Conservation (phyloP, 2,113 vertebrate genomes). For the Entosphenus tridentatus region DNA sequence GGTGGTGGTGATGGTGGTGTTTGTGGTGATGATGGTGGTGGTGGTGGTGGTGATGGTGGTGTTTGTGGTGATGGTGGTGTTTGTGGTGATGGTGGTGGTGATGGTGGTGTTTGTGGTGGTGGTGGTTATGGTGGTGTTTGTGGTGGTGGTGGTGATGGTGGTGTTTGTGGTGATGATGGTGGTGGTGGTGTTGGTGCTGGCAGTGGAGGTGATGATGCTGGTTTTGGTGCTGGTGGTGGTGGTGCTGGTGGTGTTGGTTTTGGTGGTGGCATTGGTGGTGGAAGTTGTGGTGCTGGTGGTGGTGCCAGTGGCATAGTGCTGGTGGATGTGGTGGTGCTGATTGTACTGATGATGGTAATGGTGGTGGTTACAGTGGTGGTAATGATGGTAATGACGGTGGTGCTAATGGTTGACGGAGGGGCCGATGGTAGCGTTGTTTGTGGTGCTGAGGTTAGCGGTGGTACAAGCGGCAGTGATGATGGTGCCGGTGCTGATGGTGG, state of each 20-base stretch:
- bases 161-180: background rate
- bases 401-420: background rate
- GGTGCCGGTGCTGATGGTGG: background rate
- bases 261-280: background rate
- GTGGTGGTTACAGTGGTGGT: background rate
- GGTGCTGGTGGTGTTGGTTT: background rate
- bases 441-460: background rate
- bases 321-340: background rate
- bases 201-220: background rate
- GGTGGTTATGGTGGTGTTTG: background rate
- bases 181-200: background rate
- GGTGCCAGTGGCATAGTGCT: background rate
- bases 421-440: background rate
- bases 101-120: background rate
- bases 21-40: background rate
- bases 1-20: background rate
- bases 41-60: background rate
- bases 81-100: background rate
- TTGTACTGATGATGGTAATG: background rate
- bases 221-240: background rate
- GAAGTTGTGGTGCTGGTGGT: background rate
- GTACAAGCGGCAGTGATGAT: background rate
- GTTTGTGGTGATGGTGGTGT: background rate
- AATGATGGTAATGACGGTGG: background rate
- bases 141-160: background rate